Percentiles rank a stretch among this genome's conserved stretches.
Evolutionary conservation across 2,797 vertebrate species (phyloP).

Genomic region (Okamejei kenojei): DNA sequence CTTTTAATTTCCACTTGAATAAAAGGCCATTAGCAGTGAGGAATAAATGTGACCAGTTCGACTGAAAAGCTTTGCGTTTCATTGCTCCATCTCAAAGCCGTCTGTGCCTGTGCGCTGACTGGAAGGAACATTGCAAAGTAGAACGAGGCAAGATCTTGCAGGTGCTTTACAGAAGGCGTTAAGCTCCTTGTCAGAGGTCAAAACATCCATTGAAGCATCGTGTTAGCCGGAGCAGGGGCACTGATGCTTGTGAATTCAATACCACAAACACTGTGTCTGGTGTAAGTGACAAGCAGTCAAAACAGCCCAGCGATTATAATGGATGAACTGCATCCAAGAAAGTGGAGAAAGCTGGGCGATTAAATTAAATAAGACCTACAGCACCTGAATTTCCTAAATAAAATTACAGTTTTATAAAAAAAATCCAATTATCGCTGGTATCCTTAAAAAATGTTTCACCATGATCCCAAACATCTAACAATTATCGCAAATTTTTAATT

Average conservation of each 20-base stretch:
- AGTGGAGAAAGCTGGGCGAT: neutral
- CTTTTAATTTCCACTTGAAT: constrained; percentile 17
- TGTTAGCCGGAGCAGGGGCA: neutral
- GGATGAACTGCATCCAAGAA: constrained; percentile 30
- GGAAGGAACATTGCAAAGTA: neutral
- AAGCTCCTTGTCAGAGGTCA: constrained; percentile 30
- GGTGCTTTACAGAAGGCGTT: constrained; percentile 31
- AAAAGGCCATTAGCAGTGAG: neutral
- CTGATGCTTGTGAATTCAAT: constrained; percentile 34
- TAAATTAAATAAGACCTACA: constrained; percentile 25
- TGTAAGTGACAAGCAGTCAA: constrained; percentile 24
- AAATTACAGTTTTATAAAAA: neutral
- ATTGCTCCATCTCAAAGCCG: neutral
- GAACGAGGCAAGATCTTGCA: constrained; percentile 21
- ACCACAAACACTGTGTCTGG: neutral
- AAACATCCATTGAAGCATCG: constrained; percentile 28
- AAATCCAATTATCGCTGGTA: constrained; percentile 21
- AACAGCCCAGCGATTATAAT: constrained; percentile 30
- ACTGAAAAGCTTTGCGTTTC: constrained; percentile 15
- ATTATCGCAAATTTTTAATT: constrained; percentile 10
- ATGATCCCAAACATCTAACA: neutral
- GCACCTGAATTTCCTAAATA: constrained; percentile 1
- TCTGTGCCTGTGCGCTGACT: neutral
- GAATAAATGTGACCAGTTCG: neutral
- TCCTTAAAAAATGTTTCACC: neutral